phyloP scores from a whole-genome alignment of 2,113 vertebrate genomes.

The Halichoerus grypus region DNA sequence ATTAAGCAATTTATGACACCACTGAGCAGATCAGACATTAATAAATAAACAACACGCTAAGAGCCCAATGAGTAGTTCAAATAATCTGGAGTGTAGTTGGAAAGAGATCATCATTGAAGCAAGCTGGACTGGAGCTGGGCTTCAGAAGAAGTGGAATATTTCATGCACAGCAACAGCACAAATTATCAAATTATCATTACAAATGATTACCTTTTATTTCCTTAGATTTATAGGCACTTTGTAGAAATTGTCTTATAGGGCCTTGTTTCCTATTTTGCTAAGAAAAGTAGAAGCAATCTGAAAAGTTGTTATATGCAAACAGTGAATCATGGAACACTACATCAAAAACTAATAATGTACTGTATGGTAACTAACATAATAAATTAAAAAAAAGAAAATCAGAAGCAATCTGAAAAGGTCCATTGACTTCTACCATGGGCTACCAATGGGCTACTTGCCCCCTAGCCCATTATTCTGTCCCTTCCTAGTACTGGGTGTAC shows the following conservation, averaged over 20 bases:
- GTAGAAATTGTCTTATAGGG: neutral
- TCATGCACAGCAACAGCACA: neutral
- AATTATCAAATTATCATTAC: neutral
- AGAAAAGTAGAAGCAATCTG: constrained; percentile 2
- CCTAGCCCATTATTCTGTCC: neutral
- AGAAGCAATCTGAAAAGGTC: neutral
- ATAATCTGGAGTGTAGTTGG: neutral
- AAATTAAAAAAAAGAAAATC: neutral
- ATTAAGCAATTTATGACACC: neutral
- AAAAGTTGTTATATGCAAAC: neutral
- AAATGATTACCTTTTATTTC: neutral
- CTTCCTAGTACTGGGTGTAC: neutral
- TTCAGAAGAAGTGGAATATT: neutral
- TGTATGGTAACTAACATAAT: no score
- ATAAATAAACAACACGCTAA: neutral
- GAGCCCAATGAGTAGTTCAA: neutral
- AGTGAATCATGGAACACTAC: no score
- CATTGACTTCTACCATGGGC: neutral
- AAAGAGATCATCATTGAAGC: neutral
- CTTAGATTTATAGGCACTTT: neutral
- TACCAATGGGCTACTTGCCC: neutral
- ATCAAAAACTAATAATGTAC: no score
- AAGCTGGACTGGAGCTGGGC: neutral
- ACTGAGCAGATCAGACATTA: constrained; percentile 2
- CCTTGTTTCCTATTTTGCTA: neutral